phyloP scores from a whole-genome alignment of 2,888 invertebrate species.

The Drosophila stalkeri region DNA sequence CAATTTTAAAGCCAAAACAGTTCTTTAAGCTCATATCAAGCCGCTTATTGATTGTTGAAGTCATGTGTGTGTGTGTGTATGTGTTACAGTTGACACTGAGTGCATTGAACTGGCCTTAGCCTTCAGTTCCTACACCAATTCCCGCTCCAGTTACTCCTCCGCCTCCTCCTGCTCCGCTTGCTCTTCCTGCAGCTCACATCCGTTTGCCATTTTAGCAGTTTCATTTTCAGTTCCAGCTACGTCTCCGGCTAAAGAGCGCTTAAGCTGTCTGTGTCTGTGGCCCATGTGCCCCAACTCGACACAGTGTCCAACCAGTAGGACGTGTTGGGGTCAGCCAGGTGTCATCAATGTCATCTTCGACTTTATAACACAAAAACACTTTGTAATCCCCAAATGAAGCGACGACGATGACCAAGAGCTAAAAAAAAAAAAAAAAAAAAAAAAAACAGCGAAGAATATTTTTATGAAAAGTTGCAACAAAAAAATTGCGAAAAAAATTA shows the following conservation, averaged over 20 bases:
- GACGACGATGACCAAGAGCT: conserved; percentile 31
- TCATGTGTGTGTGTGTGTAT: conserved; percentile 24
- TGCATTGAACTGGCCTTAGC: conserved; percentile 42
- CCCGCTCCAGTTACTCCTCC: background rate
- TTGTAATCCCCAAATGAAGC: conserved; percentile 82
- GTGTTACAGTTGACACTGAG: conserved; percentile 38
- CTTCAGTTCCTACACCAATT: background rate
- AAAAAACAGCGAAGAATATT: background rate
- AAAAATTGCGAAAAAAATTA: conserved; percentile 19
- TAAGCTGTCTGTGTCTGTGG: conserved; percentile 71
- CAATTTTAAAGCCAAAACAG: background rate
- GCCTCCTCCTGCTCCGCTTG: background rate
- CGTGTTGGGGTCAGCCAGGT: conserved; percentile 72
- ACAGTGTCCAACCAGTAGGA: background rate
- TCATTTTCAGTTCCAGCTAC: conserved; percentile 35
- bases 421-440: background rate
- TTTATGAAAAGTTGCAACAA: conserved; percentile 22
- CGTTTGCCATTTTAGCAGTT: conserved; percentile 25
- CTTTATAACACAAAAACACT: conserved; percentile 81
- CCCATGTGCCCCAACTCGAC: background rate
- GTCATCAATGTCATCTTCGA: conserved; percentile 81
- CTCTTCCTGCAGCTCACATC: conserved; percentile 2
- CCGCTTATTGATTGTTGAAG: conserved; percentile 35
- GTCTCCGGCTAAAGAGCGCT: conserved; percentile 60
- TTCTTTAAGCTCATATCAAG: conserved; percentile 5